Evolutionary conservation across 2,113 vertebrate genomes (phyloP).

Genomic region (Callipepla californica): DNA sequence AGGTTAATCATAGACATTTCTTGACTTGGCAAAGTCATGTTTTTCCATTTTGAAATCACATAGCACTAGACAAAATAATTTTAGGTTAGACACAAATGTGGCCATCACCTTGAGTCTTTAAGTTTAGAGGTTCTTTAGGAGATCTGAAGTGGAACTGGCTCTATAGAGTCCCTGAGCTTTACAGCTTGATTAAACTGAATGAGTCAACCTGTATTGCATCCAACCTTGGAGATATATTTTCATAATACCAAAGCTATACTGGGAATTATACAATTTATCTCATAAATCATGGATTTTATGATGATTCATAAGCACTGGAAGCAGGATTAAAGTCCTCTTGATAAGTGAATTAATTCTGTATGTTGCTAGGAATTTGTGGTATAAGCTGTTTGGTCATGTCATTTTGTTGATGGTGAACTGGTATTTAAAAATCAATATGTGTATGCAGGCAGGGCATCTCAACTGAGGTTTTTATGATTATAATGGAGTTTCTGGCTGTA

Average conservation of each 20-base stretch:
- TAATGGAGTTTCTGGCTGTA: not conserved
- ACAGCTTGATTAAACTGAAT: not conserved
- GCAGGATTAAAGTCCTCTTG: slow-evolving; percentile 25
- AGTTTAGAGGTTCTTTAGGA: slow-evolving; percentile 19
- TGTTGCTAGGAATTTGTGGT: slow-evolving; percentile 17
- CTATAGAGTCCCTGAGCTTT: not conserved
- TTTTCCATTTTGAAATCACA: slow-evolving; percentile 11
- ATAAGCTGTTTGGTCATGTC: not conserved
- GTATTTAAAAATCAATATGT: slow-evolving; percentile 13
- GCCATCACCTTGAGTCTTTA: not conserved
- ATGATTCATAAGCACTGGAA: slow-evolving; percentile 45
- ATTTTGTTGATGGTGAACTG: not conserved
- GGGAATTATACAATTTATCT: slow-evolving; percentile 7
- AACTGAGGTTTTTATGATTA: not conserved
- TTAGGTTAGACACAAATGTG: not conserved
- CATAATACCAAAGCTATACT: not conserved
- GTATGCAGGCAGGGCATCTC: not conserved
- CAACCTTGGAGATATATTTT: slow-evolving; percentile 28
- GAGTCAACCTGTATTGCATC: not conserved
- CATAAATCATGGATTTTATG: slow-evolving; percentile 34
- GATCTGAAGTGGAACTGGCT: not conserved
- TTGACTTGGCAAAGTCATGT: not conserved
- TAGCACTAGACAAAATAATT: not conserved
- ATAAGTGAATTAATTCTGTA: slow-evolving; percentile 38
- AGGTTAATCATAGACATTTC: not conserved